phyloP scores from a whole-genome alignment of 2,113 vertebrate genomes.

The Turdus rufiventris region DNA sequence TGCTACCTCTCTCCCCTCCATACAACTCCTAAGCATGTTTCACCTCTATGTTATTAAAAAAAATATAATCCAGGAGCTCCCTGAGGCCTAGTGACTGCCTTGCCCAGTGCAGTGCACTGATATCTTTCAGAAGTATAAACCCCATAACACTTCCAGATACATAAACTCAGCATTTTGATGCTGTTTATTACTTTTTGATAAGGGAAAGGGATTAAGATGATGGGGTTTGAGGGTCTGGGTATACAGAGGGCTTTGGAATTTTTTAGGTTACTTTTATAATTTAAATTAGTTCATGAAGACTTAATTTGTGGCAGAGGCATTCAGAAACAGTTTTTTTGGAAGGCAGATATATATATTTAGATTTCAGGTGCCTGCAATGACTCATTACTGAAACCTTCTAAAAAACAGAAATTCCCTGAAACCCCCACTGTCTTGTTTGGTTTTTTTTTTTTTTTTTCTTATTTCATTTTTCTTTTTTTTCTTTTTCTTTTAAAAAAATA shows the following conservation, averaged over 20 bases:
- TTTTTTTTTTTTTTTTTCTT: accelerated
- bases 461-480: neutral
- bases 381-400: neutral
- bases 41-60: neutral
- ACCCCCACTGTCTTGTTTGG: neutral
- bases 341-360: neutral
- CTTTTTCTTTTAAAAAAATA: neutral
- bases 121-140: neutral
- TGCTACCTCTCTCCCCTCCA: neutral
- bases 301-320: neutral
- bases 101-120: neutral
- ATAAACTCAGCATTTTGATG: neutral
- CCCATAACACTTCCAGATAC: neutral
- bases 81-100: neutral
- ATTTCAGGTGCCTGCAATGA: neutral
- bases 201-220: neutral
- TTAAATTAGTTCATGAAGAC: neutral
- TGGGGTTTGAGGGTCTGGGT: neutral
- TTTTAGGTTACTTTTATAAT: accelerated
- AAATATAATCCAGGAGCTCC: neutral
- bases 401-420: neutral
- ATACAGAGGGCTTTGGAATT: accelerated
- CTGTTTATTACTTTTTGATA: neutral
- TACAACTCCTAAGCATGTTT: neutral
- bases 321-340: neutral